These are phyloP conservation scores for Hydrolagus colliei DNA, from an alignment of 2,797 vertebrate species.

Conservation along the genomic window DNA sequence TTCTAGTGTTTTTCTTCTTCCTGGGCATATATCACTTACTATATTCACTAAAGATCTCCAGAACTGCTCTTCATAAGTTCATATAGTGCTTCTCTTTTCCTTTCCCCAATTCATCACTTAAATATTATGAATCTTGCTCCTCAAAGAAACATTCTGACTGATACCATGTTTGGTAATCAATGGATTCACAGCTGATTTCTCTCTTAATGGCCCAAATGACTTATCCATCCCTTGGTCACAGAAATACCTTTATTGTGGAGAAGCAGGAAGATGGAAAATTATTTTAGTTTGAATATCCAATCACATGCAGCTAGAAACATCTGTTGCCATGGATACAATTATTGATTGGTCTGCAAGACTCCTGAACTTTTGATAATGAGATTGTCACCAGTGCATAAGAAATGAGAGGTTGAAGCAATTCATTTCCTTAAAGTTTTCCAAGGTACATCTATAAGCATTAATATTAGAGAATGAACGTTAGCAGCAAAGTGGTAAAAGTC, in stretches of 20 bases:
- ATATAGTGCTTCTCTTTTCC: too few species aligned
- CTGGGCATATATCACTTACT: too few species aligned
- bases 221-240: not conserved
- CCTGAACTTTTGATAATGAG: slow-evolving; percentile 17
- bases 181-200: too few species aligned
- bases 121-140: too few species aligned
- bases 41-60: too few species aligned
- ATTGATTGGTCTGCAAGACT: not conserved
- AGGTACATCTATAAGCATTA: not conserved
- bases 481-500: not conserved
- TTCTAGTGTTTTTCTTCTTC: too few species aligned
- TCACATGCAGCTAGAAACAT: not conserved
- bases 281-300: not conserved
- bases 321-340: not conserved
- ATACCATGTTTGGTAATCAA: too few species aligned
- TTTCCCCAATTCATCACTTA: too few species aligned
- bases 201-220: too few species aligned
- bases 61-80: too few species aligned
- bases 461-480: not conserved
- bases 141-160: too few species aligned
- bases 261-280: not conserved
- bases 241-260: not conserved
- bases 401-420: not conserved
- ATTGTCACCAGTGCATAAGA: not conserved
- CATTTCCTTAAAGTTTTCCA: not conserved